These are phyloP conservation scores for Phenganax stokvisi DNA, from an alignment of 92 coral and sea anemone species.

Conservation along the genomic window DNA sequence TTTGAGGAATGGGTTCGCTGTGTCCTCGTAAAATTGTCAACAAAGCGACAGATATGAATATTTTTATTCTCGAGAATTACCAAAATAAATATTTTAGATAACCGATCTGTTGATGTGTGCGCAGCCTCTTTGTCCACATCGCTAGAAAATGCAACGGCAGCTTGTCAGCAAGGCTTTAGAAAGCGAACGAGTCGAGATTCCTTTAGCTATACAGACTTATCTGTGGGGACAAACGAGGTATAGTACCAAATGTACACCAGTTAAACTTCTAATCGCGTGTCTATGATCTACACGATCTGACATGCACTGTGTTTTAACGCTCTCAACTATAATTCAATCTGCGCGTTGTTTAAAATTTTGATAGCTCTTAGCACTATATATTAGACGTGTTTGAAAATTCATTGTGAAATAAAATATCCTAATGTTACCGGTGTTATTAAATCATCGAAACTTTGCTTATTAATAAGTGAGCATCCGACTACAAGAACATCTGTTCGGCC, in stretches of 20 bases:
- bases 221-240: conserved; percentile 99
- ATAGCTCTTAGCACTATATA: conserved; percentile 1
- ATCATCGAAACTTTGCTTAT: neutral
- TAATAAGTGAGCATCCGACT: conserved; percentile 19
- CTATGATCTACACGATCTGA: neutral
- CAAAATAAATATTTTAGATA: conserved; percentile 5
- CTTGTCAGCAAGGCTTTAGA: conserved; percentile 73
- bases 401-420: neutral
- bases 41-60: no score
- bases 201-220: conserved; percentile 93
- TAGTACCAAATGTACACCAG: neutral
- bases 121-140: neutral
- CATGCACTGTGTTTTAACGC: neutral
- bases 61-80: neutral
- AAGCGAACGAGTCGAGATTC: conserved; percentile 83
- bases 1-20: no score
- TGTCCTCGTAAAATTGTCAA: no score
- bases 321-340: neutral
- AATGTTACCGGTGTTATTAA: conserved; percentile 20
- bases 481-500: conserved; percentile 6
- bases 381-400: conserved; percentile 7
- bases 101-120: conserved; percentile 8
- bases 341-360: neutral
- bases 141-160: conserved; percentile 22
- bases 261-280: conserved; percentile 1